Evolutionary conservation across 35 echinoderm and acorn worm species (phyloP).

Genomic region (Ptychodera flava): DNA sequence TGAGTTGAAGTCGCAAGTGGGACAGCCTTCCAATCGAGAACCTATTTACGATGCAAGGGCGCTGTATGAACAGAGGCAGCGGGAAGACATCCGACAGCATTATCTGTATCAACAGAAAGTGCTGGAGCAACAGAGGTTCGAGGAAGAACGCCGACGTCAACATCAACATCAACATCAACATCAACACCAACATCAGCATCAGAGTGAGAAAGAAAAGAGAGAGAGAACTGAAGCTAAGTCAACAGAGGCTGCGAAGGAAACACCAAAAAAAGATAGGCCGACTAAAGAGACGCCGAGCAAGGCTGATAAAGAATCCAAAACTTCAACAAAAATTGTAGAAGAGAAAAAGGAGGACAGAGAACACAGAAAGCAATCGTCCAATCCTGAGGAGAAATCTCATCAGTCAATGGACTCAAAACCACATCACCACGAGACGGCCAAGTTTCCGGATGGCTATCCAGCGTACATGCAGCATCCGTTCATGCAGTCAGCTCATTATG

Average conservation of each 20-base stretch:
- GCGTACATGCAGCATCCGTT: slow-evolving; percentile 16
- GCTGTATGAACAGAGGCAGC: slow-evolving; percentile 14
- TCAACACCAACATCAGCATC: not conserved
- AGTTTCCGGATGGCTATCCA: slow-evolving; percentile 5
- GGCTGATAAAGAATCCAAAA: slow-evolving; percentile 10
- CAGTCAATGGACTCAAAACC: not conserved
- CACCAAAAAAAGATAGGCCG: not conserved
- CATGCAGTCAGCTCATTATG: slow-evolving; percentile 26
- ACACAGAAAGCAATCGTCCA: slow-evolving; percentile 9
- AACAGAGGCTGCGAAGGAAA: not conserved
- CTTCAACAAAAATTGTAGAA: not conserved
- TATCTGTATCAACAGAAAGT: slow-evolving; percentile 54
- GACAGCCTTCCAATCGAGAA: not conserved
- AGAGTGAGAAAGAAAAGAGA: slow-evolving; percentile 2
- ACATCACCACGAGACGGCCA: not conserved
- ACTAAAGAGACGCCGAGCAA: not conserved
- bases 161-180: slow-evolving; percentile 23
- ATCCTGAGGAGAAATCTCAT: slow-evolving; percentile 8
- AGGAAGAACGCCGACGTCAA: slow-evolving; percentile 25
- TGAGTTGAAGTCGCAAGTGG: slow-evolving; percentile 4
- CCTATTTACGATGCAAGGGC: not conserved
- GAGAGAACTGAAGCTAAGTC: not conserved
- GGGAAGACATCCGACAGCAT: slow-evolving; percentile 60
- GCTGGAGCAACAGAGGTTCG: slow-evolving; percentile 34
- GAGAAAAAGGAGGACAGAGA: slow-evolving; percentile 22